phyloP scores from a whole-genome alignment of 1,140 invertebrate species.

The Globodera ellingtonae region DNA sequence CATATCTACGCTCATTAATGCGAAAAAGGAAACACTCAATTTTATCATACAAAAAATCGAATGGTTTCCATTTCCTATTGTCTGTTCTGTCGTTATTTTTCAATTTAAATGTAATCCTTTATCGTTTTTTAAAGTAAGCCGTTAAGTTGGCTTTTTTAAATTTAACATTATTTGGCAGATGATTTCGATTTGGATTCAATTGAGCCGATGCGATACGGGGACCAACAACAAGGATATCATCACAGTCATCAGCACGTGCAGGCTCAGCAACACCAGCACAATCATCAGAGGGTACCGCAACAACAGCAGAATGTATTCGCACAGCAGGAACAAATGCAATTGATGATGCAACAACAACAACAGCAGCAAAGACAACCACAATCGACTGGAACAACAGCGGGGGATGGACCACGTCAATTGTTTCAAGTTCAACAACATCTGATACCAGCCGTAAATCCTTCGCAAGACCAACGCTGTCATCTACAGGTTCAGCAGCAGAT shows the following conservation, averaged over 20 bases:
- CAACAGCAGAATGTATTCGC: conserved; percentile 3
- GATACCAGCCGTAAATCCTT: not conserved
- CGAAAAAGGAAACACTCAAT: too few species aligned
- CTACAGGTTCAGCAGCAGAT: conserved; percentile 18
- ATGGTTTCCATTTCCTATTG: too few species aligned
- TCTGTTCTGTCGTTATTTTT: too few species aligned
- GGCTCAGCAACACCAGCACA: not conserved
- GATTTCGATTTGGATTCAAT: conserved; percentile 22
- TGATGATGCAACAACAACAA: conserved; percentile 1
- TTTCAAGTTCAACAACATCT: too few species aligned
- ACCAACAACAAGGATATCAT: conserved; percentile 17
- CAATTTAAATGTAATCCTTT: too few species aligned
- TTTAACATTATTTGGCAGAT: conserved; percentile 11
- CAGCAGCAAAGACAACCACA: not conserved
- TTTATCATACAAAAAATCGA: too few species aligned
- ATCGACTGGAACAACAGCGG: not conserved
- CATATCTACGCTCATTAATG: too few species aligned
- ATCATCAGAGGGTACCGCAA: not conserved
- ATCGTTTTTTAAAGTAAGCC: too few species aligned
- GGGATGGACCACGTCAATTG: conserved; percentile 1
- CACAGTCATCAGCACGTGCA: not conserved
- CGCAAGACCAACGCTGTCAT: conserved; percentile 24
- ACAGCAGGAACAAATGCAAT: conserved; percentile 6
- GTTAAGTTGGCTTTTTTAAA: not conserved
- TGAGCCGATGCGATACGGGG: conserved; percentile 26